phyloP scores from a whole-genome alignment of 2,113 vertebrate species.

The Neodontobutis hainanensis region DNA sequence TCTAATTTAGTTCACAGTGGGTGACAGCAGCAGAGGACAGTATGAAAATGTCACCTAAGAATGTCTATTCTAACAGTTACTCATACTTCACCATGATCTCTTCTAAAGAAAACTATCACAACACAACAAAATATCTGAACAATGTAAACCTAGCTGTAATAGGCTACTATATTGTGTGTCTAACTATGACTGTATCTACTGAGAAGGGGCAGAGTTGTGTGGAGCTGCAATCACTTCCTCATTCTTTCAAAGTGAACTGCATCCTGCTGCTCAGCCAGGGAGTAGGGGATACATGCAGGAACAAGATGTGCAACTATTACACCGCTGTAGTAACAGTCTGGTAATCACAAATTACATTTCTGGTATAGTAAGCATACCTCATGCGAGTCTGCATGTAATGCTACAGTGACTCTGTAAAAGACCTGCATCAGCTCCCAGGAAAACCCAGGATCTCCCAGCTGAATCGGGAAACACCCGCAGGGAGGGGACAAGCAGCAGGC shows the following conservation, averaged over 20 bases:
- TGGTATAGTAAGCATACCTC: constrained; percentile 1
- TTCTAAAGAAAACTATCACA: constrained; percentile 11
- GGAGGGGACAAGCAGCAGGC: constrained; percentile 56
- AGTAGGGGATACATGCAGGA: constrained; percentile 19
- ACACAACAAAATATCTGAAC: constrained; percentile 1
- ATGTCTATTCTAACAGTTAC: constrained; percentile 42
- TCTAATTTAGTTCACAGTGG: constrained; percentile 37
- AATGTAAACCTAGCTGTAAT: too few relatives aligned
- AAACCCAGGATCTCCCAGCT: constrained; percentile 74
- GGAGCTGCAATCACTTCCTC: constrained; percentile 52
- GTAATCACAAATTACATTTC: constrained; percentile 12
- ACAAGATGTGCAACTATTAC: constrained; percentile 39
- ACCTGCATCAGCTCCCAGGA: constrained; percentile 60
- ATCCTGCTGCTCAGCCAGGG: constrained; percentile 24
- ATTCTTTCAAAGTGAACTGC: constrained; percentile 46
- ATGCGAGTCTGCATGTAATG: background rate
- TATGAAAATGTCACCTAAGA: constrained; percentile 12
- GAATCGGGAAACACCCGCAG: constrained; percentile 77
- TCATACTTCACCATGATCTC: constrained; percentile 25
- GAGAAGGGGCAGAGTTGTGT: background rate
- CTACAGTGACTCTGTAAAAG: constrained; percentile 24
- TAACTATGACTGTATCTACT: background rate
- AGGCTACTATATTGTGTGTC: background rate
- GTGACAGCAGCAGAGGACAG: constrained; percentile 19
- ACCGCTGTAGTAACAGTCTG: constrained; percentile 17